phyloP scores from a whole-genome alignment of 2,797 vertebrate species.

The Diplodus puntazzo region DNA sequence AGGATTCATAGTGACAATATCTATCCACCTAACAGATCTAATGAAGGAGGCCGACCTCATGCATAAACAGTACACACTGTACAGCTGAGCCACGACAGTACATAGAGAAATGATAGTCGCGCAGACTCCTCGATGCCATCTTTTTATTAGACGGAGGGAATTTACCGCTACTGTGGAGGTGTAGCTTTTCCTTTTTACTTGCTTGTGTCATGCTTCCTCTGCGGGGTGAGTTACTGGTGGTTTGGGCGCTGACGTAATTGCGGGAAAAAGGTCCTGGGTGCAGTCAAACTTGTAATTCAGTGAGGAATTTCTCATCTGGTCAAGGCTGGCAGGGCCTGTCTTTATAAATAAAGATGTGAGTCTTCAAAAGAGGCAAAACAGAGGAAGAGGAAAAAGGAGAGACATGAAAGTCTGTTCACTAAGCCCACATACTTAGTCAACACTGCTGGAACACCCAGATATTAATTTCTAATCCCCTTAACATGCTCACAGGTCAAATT shows the following conservation, averaged over 20 bases:
- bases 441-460: conserved; percentile 40
- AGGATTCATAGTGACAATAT: conserved; percentile 34
- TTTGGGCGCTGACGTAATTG: conserved; percentile 77
- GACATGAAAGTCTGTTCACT: conserved; percentile 29
- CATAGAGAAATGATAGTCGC: conserved; percentile 8
- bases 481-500: conserved; percentile 48
- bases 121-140: conserved; percentile 9
- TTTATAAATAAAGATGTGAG: conserved; percentile 78
- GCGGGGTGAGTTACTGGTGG: conserved; percentile 67
- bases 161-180: conserved; percentile 54
- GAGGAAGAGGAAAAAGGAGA: conserved; percentile 22
- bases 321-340: conserved; percentile 60
- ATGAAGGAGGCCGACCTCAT: conserved; percentile 43
- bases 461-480: conserved; percentile 61
- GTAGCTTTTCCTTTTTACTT: conserved; percentile 48
- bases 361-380: conserved; percentile 50
- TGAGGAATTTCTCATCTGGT: conserved; percentile 80
- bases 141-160: conserved; percentile 47
- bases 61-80: neutral
- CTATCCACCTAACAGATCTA: conserved; percentile 45
- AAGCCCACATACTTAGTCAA: conserved; percentile 28
- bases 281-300: conserved; percentile 80
- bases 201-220: conserved; percentile 60
- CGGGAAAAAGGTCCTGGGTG: conserved; percentile 70
- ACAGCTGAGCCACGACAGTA: conserved; percentile 18